Percentiles rank a stretch among this genome's conserved stretches.
phyloP scores from a whole-genome alignment of 1,140 invertebrate genomes.

The Phenacoccus solenopsis region DNA sequence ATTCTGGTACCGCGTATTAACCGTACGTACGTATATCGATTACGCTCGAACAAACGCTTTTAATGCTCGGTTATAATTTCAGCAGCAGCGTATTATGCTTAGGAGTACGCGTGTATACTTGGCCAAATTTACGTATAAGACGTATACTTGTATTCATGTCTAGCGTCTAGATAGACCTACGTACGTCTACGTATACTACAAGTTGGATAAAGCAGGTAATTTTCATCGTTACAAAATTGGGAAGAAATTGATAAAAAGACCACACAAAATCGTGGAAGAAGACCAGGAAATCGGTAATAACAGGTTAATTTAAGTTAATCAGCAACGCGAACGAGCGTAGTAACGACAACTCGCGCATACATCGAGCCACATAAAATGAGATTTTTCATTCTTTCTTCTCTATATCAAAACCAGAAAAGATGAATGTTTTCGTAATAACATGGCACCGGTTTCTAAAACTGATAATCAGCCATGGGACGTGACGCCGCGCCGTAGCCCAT shows the following conservation, averaged over 20 bases:
- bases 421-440: neutral
- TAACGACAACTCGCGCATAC: neutral
- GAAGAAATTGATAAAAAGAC: neutral
- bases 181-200: neutral
- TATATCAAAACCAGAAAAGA: neutral
- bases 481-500: neutral
- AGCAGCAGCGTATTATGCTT: too few relatives aligned
- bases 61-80: too few relatives aligned
- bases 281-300: neutral
- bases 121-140: too few relatives aligned
- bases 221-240: neutral
- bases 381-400: neutral
- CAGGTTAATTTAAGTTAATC: neutral
- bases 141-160: too few relatives aligned
- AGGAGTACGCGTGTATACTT: too few relatives aligned
- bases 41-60: too few relatives aligned
- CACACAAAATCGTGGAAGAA: neutral
- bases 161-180: too few relatives aligned
- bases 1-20: too few relatives aligned
- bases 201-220: neutral
- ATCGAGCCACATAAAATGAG: neutral
- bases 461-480: neutral
- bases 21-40: too few relatives aligned
- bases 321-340: neutral
- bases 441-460: neutral